Evolutionary conservation across 2,113 vertebrate species (phyloP).

Genomic region (Rutilus rutilus): DNA sequence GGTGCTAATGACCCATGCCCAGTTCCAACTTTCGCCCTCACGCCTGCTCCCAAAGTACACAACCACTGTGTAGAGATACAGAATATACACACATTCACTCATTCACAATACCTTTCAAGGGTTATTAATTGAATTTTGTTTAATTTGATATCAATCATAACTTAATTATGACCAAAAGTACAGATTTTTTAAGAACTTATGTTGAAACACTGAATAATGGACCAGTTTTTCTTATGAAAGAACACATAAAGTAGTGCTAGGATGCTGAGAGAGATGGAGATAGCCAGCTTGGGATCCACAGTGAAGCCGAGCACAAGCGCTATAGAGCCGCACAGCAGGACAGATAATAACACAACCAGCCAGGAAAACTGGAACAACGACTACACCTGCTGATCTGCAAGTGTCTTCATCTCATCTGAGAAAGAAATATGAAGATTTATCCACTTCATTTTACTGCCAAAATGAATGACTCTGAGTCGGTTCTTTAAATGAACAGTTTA

Average conservation of each 20-base stretch:
- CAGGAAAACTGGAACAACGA: constrained; percentile 95
- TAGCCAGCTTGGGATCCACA: constrained; percentile 83
- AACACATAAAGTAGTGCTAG: constrained; percentile 91
- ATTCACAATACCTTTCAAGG: not conserved
- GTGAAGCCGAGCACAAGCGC: constrained; percentile 89
- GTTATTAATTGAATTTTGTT: not conserved
- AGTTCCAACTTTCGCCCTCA: constrained; percentile 94
- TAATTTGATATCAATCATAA: not conserved
- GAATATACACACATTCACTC: not conserved
- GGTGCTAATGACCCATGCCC: constrained; percentile 93
- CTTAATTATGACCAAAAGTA: not conserved
- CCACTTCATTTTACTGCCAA: not conserved
- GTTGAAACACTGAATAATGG: not conserved
- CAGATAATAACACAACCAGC: constrained; percentile 92
- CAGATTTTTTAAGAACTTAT: not conserved
- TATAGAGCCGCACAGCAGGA: constrained; percentile 84
- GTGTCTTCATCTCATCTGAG: too few species aligned
- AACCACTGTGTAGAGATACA: constrained; percentile 77
- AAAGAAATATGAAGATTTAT: too few species aligned
- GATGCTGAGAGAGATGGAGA: constrained; percentile 88
- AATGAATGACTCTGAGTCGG: not conserved
- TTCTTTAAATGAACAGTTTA: not conserved
- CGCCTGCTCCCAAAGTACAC: constrained; percentile 94
- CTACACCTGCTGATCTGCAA: too few species aligned
- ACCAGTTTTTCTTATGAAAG: constrained; percentile 83